Base-by-base conservation (phyloP, 2,113 vertebrate genomes). In the Puma concolor region DNA sequence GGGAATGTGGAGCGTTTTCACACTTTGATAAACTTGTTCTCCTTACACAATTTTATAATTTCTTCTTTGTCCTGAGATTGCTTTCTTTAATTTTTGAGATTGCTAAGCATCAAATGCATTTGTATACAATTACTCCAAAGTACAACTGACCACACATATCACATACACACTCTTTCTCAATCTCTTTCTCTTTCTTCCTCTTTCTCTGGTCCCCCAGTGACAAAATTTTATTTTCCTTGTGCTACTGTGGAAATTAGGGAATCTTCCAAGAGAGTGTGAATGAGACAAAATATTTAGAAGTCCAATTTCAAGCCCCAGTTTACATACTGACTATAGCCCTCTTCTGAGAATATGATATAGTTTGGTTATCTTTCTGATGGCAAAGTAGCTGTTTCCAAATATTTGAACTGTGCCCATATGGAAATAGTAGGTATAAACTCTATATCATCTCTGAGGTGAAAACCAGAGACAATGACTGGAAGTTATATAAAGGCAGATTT, bases 331-430 rank as follows among this genome's bases (percentile, higher is more conserved):
- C 29, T 71, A 36, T 4, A 86, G 79, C 19, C 19, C 12, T 44
- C 76, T 80, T 74, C 25, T 19, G 83, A 83, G 94, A 77, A 89
- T 67, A 15, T 87, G 66, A 81, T 86, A 57, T 81, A 87, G 74
- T 91, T 88, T 88, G 66, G 29, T 88, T 74, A 71, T 86, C 41
- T 85, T 48, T 89, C 54, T 77, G 66, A 94, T 21, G 50, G 66
- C 6, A 71, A 83, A 84, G 66, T 60, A 91, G 31, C 41, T 80
- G n/a, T 96, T 64, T 92, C 74, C 91, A 94, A 88, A 88, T 94
- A 96, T 94, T 86, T 94, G 83, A 86, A 57, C 72, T 50, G 27
- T 76, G 16, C 13, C 29, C 19, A 14, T 66, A 7, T 94, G 48
- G 85, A 86, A 83, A 86, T 44, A 33, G 72, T 66, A 93, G 41